A percentile compares a stretch with the other conserved stretches of the same genome.
Conservation (phyloP, 2,113 vertebrate genomes). For the Myotis yumanensis region DNA sequence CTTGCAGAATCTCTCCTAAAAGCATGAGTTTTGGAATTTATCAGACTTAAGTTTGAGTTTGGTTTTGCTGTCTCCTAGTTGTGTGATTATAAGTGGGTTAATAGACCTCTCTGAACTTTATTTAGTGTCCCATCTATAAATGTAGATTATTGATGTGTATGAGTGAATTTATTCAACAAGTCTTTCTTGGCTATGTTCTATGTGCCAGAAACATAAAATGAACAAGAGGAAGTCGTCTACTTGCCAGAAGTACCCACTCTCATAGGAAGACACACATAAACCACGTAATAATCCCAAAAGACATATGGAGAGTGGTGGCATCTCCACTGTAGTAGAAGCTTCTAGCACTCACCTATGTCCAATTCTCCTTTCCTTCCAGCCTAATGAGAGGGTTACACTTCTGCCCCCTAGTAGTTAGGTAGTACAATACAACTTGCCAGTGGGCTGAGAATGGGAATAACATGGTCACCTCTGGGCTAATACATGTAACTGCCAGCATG, state of each 20-base stretch:
- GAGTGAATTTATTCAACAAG: constrained; percentile 19
- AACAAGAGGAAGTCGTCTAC: constrained; percentile 14
- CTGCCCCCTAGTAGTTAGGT: background rate
- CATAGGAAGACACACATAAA: background rate
- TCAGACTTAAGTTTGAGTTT: background rate
- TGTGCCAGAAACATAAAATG: background rate
- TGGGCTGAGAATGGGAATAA: background rate
- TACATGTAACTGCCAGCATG: background rate
- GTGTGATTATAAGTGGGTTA: background rate
- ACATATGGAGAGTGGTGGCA: background rate
- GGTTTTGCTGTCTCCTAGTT: constrained; percentile 16
- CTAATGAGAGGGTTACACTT: background rate
- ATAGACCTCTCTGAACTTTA: constrained; percentile 14
- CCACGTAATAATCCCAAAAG: background rate
- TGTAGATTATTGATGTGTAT: background rate
- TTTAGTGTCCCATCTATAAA: constrained; percentile 8
- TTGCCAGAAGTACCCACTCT: background rate
- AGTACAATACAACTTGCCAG: background rate
- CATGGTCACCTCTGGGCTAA: background rate
- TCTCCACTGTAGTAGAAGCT: background rate
- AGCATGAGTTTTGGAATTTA: background rate
- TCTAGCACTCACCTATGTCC: background rate
- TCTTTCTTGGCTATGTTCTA: background rate
- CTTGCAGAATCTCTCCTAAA: background rate
- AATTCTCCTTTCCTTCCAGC: background rate